phyloP scores from a whole-genome alignment of 2,113 vertebrate genomes.

The Brienomyrus longianalis region DNA sequence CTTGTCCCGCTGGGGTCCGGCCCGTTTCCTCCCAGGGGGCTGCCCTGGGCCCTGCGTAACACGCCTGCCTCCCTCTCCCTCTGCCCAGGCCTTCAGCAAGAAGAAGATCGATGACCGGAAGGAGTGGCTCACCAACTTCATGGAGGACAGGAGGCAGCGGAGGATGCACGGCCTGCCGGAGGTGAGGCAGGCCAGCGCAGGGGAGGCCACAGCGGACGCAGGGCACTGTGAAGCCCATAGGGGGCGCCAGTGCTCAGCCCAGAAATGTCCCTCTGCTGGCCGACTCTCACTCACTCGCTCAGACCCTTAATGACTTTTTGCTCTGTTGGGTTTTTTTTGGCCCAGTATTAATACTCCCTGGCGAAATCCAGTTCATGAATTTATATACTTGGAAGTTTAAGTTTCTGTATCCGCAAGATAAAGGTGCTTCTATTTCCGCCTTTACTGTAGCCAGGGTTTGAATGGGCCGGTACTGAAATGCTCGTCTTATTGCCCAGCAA shows the following conservation, averaged over 20 bases:
- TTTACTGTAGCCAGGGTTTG: neutral
- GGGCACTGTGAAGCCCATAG: neutral
- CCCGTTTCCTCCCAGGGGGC: no score
- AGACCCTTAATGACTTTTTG: neutral
- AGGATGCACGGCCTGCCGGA: slow-evolving; percentile 91
- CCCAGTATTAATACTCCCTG: neutral
- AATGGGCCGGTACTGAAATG: neutral
- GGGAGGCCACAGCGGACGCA: neutral
- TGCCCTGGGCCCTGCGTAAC: neutral
- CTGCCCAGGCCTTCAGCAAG: slow-evolving; percentile 88
- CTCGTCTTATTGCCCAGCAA: slow-evolving; percentile 63
- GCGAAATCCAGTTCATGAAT: neutral
- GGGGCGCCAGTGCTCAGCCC: neutral
- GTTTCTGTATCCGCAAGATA: neutral
- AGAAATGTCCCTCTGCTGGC: neutral
- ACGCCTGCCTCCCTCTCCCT: neutral
- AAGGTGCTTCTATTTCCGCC: neutral
- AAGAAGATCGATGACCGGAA: slow-evolving; percentile 98
- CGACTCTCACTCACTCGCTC: neutral
- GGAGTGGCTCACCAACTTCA: slow-evolving; percentile 98
- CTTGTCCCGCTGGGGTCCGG: neutral
- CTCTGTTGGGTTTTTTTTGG: neutral
- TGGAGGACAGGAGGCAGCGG: slow-evolving; percentile 93
- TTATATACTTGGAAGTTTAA: neutral
- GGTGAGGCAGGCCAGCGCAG: slow-evolving; percentile 53